phyloP scores from a whole-genome alignment of 2,113 vertebrate genomes.

The Stigmatopora nigra region DNA sequence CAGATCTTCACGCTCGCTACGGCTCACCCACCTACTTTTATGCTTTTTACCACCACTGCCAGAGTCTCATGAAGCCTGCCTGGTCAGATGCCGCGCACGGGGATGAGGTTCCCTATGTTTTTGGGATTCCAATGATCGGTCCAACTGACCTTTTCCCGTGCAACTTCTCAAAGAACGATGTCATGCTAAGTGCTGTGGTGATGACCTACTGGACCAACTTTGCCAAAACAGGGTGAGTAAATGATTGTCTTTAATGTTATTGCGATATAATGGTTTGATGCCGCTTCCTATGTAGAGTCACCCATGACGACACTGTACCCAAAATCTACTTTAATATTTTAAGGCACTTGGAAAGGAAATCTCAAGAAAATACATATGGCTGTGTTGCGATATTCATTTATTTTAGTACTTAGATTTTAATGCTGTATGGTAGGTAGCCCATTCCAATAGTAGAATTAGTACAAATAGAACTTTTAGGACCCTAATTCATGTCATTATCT shows the following conservation, averaged over 20 bases:
- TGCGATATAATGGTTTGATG: too few species aligned
- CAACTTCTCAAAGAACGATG: conserved; percentile 98
- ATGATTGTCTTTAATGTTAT: not conserved
- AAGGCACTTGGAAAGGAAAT: too few species aligned
- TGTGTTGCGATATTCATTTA: too few species aligned
- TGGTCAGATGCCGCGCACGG: conserved; percentile 97
- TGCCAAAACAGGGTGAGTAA: conserved; percentile 95
- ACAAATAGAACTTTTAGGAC: not conserved
- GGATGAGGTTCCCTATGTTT: conserved; percentile 96
- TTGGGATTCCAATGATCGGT: conserved; percentile 96
- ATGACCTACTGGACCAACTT: conserved; percentile 99
- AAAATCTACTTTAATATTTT: too few species aligned
- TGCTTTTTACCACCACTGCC: conserved; percentile 99
- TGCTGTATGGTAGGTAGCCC: too few species aligned
- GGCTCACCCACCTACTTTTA: conserved; percentile 98
- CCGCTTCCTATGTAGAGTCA: too few species aligned
- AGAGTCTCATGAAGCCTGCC: conserved; percentile 97
- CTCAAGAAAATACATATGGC: too few species aligned
- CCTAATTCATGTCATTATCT: not conserved
- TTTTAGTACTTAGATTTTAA: too few species aligned
- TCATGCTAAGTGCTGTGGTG: conserved; percentile 97
- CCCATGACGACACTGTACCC: too few species aligned
- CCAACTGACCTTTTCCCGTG: conserved; percentile 96
- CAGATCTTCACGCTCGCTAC: conserved; percentile 92
- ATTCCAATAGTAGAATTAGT: too few species aligned